Percentiles rank a stretch among this genome's conserved stretches.
phyloP scores from a whole-genome alignment of 2,888 invertebrate genomes.

The Acanthosepion lycidas region DNA sequence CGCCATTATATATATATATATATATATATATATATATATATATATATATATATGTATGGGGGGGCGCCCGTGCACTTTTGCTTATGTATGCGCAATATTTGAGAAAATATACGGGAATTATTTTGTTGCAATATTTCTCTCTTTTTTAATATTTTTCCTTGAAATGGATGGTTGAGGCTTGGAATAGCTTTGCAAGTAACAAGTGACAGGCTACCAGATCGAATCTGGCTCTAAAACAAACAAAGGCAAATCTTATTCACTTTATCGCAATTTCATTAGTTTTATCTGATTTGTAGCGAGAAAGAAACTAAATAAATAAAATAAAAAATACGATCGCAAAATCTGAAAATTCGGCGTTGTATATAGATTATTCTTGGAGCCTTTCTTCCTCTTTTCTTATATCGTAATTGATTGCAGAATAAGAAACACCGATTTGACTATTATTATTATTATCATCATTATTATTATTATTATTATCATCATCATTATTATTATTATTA shows the following conservation, averaged over 20 bases:
- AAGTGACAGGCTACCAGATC: neutral
- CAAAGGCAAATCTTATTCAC: neutral
- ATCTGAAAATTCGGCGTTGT: neutral
- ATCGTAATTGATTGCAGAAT: conserved; percentile 16
- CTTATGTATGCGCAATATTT: neutral
- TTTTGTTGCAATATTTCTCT: no score
- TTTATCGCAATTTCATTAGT: conserved; percentile 33
- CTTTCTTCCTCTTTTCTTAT: neutral
- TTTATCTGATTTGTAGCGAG: neutral
- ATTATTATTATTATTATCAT: neutral
- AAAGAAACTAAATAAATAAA: neutral
- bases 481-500: neutral
- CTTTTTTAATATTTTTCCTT: no score
- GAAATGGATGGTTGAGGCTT: no score
- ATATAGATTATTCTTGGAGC: neutral
- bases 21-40: neutral
- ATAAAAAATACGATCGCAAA: neutral
- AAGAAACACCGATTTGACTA: neutral
- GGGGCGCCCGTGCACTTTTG: neutral
- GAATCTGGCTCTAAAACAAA: neutral
- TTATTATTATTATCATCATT: neutral
- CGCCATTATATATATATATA: no score
- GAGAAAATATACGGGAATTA: no score
- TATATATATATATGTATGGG: neutral
- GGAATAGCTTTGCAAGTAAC: neutral